These are phyloP conservation scores for Rhyacophila evoluta DNA, from an alignment of 2,888 invertebrate species.

Conservation along the genomic window DNA sequence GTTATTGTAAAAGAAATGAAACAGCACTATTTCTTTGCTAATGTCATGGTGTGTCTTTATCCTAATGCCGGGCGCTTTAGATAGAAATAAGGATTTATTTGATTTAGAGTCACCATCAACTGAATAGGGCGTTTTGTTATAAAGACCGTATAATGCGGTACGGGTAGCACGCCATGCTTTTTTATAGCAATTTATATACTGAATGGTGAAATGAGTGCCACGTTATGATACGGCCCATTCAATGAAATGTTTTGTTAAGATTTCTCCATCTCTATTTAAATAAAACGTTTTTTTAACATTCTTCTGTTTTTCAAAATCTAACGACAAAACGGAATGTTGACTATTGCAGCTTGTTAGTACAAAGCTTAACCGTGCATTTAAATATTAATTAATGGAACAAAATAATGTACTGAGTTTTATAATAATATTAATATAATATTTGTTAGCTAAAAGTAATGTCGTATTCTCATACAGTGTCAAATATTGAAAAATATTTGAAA, in stretches of 20 bases:
- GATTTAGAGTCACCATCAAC: slow-evolving; percentile 27
- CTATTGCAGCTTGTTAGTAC: no score
- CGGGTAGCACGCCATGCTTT: slow-evolving; percentile 2
- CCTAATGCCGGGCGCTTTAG: slow-evolving; percentile 9
- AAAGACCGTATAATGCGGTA: background rate
- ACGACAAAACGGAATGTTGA: no score
- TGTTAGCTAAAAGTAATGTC: no score
- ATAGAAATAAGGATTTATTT: slow-evolving; percentile 26
- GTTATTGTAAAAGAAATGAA: background rate
- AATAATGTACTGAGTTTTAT: no score
- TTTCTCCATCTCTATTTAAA: background rate
- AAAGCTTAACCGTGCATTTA: no score
- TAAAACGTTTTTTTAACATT: no score
- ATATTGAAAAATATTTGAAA: no score
- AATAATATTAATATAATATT: no score
- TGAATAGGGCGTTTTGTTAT: slow-evolving; percentile 4
- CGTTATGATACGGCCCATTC: slow-evolving; percentile 14
- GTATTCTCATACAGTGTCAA: no score
- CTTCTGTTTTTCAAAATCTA: no score
- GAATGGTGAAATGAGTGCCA: slow-evolving; percentile 7
- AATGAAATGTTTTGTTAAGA: slow-evolving; percentile 2
- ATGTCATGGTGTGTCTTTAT: slow-evolving; percentile 17
- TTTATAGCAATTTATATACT: slow-evolving; percentile 24
- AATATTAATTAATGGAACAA: no score
- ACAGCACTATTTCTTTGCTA: background rate